Percentiles rank a stretch among this genome's conserved stretches.
These are phyloP conservation scores for Hemiprocne comata DNA, from an alignment of 2,113 vertebrate species.

Conservation along the genomic window DNA sequence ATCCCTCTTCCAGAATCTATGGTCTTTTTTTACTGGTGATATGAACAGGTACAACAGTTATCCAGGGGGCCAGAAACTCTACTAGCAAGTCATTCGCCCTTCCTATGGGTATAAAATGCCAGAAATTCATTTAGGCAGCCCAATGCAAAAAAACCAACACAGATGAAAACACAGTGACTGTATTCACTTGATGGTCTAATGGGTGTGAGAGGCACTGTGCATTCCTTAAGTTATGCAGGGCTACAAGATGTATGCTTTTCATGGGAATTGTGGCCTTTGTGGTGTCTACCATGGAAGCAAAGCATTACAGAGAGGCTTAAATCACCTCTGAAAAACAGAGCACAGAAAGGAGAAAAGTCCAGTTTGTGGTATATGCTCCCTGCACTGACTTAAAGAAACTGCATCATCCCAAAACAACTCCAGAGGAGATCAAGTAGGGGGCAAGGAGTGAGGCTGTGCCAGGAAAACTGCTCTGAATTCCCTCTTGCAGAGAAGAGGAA, in stretches of 20 bases:
- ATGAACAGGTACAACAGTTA: neutral
- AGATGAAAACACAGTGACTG: neutral
- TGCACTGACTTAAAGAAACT: neutral
- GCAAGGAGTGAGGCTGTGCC: neutral
- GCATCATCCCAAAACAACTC: neutral
- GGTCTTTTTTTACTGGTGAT: neutral
- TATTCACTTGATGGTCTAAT: neutral
- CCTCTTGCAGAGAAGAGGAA: neutral
- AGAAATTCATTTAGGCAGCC: neutral
- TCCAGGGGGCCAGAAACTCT: neutral
- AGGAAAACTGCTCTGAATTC: neutral
- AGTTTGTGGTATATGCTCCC: neutral
- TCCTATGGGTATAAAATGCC: neutral
- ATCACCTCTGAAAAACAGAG: constrained; percentile 41
- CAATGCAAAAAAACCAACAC: neutral
- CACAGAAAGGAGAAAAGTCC: constrained; percentile 1
- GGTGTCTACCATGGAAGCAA: neutral
- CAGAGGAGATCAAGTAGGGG: constrained; percentile 18
- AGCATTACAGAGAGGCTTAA: constrained; percentile 19
- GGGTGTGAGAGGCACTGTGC: neutral
- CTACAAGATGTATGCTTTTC: neutral
- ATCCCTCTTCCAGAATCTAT: neutral
- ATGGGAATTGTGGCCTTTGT: constrained; percentile 45
- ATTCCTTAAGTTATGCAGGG: neutral
- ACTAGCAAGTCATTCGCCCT: neutral